These are phyloP conservation scores for Sterna hirundo DNA, from an alignment of 2,113 vertebrate species.

Conservation along the genomic window DNA sequence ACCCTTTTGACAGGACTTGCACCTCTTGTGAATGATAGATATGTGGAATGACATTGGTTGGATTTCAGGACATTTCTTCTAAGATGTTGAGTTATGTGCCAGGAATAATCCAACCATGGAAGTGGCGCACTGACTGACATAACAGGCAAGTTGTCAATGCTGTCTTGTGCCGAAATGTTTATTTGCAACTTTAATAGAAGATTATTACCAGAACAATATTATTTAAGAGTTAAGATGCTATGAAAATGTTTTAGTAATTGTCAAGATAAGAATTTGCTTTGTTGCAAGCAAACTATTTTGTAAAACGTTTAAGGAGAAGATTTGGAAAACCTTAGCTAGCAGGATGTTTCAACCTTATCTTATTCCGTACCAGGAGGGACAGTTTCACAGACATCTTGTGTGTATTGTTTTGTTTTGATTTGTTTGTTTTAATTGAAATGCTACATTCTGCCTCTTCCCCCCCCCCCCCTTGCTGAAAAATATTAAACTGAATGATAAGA, in stretches of 20 bases:
- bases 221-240: not conserved
- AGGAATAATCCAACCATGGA: not conserved
- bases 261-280: not conserved
- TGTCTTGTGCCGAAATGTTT: not conserved
- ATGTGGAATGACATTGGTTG: not conserved
- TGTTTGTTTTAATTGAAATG: slow-evolving; percentile 35
- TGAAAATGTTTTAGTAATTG: not conserved
- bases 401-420: slow-evolving; percentile 1
- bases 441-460: not conserved
- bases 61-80: not conserved
- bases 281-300: not conserved
- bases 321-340: not conserved
- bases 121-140: not conserved
- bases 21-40: not conserved
- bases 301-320: not conserved
- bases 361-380: not conserved
- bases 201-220: not conserved
- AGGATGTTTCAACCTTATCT: not conserved
- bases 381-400: not conserved
- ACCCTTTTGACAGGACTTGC: not conserved
- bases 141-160: not conserved
- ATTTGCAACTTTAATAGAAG: not conserved
- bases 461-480: not conserved
- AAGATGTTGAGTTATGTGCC: not conserved
- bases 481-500: slow-evolving; percentile 21